Evolutionary conservation across 2,797 vertebrate species (phyloP), one percentile per base, ranked within the genome.

Genomic region (Sebastes kiyomatsui): DNA sequence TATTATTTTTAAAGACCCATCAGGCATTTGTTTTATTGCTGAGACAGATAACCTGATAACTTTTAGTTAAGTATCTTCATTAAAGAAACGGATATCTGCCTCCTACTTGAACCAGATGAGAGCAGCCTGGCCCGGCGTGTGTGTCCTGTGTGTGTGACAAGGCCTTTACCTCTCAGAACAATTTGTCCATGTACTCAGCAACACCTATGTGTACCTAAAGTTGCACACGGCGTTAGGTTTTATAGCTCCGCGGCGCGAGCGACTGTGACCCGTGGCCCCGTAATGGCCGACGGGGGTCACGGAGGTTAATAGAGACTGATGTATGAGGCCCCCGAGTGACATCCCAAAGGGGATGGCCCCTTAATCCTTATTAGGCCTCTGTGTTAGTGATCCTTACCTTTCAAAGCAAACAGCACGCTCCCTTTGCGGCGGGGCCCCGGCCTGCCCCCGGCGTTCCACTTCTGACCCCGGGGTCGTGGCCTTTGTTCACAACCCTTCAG

Each of bases 361-460:
- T 96, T 99, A 99, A 99, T 99, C 97, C 97, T 97, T 97, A 98
- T 98, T 98, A 98, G 97, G 97, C 96, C 95, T 95, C 95, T 96
- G 96, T 96, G 96, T 97, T 97, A 96, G 97, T 95, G 97, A 97
- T 97, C 97, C 97, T 96, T 96, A 96, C 97, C 97, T 96, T 93
- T 97, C 97, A 97, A 97, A 98, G 97, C 97, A 98, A 98, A 98
- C 98, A 97, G 95, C 89, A 94, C 93, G 92, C 95, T 92, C 93
- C 59, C 86, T 95, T 93, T 97, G 85, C 97, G 95, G 96, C 94
- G 95, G 95, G 88, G 88, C 95, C 96, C 91, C 93, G 93, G 95
- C 96, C 92, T 95, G 94, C 96, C 95, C 96, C 96, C 94, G 92
- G 95, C 93, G 96, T 96, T 97, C 96, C 96, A 95, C 97, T 95